A percentile compares a stretch with the other conserved stretches of the same genome.
Conservation (phyloP, 2,888 invertebrate species). For the Luperina testacea region DNA sequence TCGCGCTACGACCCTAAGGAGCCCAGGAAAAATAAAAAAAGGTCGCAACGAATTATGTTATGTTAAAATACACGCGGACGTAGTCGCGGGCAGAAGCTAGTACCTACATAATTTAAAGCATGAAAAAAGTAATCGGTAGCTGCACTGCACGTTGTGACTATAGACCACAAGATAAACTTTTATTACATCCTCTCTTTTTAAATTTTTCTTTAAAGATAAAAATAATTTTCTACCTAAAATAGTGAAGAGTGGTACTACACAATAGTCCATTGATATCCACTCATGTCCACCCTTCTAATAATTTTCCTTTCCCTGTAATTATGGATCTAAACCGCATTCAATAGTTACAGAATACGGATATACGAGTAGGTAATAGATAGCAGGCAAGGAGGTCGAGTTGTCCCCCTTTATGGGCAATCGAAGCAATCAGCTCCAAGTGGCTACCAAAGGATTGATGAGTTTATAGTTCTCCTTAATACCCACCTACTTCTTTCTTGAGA, state of each 20-base stretch:
- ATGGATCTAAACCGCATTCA: no score
- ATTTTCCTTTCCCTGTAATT: background rate
- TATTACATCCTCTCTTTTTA: background rate
- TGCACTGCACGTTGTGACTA: background rate
- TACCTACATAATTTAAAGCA: background rate
- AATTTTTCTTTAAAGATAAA: no score
- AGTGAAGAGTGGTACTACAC: background rate
- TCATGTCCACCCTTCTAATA: background rate
- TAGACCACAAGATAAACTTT: background rate
- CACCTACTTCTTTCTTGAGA: background rate
- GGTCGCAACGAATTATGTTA: no score
- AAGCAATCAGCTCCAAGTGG: constrained; percentile 38
- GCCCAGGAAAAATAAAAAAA: no score
- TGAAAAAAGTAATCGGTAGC: background rate
- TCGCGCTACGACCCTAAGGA: no score
- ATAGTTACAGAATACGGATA: background rate
- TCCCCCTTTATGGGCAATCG: constrained; percentile 8
- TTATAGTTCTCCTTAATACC: background rate
- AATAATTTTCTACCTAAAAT: background rate
- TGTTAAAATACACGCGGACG: no score
- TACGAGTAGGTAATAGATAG: background rate
- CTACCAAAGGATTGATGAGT: background rate
- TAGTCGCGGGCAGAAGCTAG: no score
- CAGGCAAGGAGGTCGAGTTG: constrained; percentile 4
- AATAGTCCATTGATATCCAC: background rate